These are phyloP conservation scores for Melinopterus prodromus DNA, from an alignment of 2,888 invertebrate species.

Conservation along the genomic window DNA sequence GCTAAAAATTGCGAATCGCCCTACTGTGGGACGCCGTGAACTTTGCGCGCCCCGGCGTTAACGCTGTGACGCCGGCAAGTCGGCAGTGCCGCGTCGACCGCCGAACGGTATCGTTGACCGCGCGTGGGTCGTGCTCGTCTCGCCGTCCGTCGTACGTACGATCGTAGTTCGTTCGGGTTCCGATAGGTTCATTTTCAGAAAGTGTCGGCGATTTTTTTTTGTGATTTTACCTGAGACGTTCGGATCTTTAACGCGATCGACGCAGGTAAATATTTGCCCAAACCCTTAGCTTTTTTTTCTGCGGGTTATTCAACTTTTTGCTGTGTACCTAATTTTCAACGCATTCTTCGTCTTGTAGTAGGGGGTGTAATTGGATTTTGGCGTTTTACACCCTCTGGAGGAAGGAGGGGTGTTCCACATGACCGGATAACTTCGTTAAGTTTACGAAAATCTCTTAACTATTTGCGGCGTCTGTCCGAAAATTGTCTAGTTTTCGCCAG, in stretches of 20 bases:
- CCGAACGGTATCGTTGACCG: constrained; percentile 27
- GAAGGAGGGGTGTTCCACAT: not conserved
- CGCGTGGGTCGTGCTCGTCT: not conserved
- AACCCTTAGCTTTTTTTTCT: not conserved
- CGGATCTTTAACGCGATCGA: not conserved
- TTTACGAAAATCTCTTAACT: no score
- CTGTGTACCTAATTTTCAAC: constrained; percentile 8
- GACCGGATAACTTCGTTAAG: not conserved
- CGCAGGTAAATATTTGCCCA: not conserved
- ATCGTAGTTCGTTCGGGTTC: not conserved
- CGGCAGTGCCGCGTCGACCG: constrained; percentile 52
- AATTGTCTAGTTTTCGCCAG: no score
- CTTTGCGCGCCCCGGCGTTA: no score
- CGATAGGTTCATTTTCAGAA: not conserved
- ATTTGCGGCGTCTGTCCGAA: no score
- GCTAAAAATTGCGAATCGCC: no score
- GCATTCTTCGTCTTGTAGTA: not conserved
- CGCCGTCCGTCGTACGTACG: no score
- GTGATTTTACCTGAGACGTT: not conserved
- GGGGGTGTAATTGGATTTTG: not conserved
- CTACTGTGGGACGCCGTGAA: no score
- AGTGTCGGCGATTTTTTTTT: not conserved
- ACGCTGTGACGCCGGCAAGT: constrained; percentile 27
- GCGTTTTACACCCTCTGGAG: not conserved
- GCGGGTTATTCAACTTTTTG: not conserved